These are phyloP conservation scores for Urechis unicinctus DNA, from an alignment of 2,888 invertebrate species.

Conservation along the genomic window DNA sequence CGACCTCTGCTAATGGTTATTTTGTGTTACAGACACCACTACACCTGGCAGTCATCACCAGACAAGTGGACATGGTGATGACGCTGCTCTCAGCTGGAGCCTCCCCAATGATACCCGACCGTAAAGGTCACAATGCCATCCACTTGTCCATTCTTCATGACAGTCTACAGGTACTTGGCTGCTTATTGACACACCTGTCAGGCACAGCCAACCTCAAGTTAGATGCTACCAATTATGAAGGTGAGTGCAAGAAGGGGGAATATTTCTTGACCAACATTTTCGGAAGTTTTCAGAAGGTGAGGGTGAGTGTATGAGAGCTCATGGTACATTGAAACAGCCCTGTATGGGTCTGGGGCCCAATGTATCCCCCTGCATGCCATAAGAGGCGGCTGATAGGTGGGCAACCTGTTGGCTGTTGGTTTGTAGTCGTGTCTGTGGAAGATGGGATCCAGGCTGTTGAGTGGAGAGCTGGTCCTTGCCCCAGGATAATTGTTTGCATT, in stretches of 20 bases:
- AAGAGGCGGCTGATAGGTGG: too few species aligned
- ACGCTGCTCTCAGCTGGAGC: slow-evolving; percentile 11
- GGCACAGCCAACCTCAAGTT: slow-evolving; percentile 9
- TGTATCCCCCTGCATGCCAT: too few species aligned
- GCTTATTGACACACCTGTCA: background rate
- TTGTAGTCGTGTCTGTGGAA: too few species aligned
- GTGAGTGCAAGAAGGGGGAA: slow-evolving; percentile 2
- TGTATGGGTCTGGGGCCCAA: too few species aligned
- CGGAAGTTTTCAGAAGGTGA: too few species aligned
- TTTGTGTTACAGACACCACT: slow-evolving; percentile 16
- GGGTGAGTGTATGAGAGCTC: too few species aligned
- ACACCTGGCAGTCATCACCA: slow-evolving; percentile 17
- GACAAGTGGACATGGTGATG: slow-evolving; percentile 8
- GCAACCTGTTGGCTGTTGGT: too few species aligned
- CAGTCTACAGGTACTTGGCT: slow-evolving; percentile 1
- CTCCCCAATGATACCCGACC: slow-evolving; percentile 11
- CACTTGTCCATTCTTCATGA: slow-evolving; percentile 14
- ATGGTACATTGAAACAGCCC: too few species aligned
- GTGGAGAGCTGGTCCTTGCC: too few species aligned
- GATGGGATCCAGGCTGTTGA: too few species aligned
- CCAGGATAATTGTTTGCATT: too few species aligned
- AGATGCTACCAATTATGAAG: slow-evolving; percentile 16
- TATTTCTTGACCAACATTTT: background rate
- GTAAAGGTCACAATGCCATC: slow-evolving; percentile 13
- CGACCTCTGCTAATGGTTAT: too few species aligned